Evolutionary conservation across 2,113 vertebrate genomes (phyloP).

Genomic region (Odobenus rosmarus): DNA sequence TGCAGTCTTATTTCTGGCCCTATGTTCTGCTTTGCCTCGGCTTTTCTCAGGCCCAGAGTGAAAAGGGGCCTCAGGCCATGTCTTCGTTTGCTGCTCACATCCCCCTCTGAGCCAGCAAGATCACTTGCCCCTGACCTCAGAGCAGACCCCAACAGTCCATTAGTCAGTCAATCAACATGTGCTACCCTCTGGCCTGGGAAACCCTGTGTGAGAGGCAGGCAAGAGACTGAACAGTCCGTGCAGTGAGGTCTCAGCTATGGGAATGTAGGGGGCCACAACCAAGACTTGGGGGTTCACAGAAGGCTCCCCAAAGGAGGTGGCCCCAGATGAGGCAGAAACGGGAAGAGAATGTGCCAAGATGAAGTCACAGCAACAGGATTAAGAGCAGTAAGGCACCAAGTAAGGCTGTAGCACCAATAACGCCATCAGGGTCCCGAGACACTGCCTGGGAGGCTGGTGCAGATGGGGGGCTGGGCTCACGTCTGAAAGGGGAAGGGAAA

Average conservation of each 20-base stretch:
- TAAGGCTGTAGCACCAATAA: too few relatives aligned
- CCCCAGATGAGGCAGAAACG: background rate
- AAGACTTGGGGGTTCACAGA: background rate
- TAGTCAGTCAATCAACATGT: accelerated
- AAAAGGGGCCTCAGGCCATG: too few relatives aligned
- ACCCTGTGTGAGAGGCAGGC: background rate
- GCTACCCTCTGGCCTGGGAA: too few relatives aligned
- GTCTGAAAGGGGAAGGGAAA: background rate
- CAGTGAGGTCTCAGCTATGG: background rate
- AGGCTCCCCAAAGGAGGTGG: background rate
- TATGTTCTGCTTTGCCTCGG: background rate
- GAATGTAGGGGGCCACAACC: background rate
- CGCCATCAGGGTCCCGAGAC: background rate
- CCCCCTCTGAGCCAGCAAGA: background rate
- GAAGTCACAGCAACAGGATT: background rate
- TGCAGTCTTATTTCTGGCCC: too few relatives aligned
- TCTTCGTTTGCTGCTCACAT: too few relatives aligned
- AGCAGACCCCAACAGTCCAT: too few relatives aligned
- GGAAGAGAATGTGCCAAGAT: too few relatives aligned
- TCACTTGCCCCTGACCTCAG: too few relatives aligned
- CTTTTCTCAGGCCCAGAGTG: background rate
- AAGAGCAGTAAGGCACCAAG: accelerated
- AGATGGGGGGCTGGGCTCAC: background rate
- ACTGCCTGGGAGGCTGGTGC: too few relatives aligned
- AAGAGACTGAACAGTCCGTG: background rate